Evolutionary conservation across 2,888 invertebrate genomes (phyloP), one percentile per base, ranked within the genome.

Genomic region (Microplitis manilae): DNA sequence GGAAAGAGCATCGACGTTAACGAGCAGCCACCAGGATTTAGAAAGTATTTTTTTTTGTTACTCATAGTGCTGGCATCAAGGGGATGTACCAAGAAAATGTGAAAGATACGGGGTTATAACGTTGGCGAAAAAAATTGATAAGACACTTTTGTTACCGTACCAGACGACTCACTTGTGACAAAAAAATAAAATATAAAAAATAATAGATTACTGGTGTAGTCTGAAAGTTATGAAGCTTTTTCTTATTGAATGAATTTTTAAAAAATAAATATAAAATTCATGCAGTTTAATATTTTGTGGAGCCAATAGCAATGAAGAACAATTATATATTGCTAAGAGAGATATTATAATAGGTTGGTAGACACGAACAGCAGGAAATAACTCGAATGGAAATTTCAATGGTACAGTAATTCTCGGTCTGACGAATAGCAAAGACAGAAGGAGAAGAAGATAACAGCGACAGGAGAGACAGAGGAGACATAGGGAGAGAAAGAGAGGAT

Each of bases 301-400:
- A n/a, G 20, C 41, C 50, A 73, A 73, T 67, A 65, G 50, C 41
- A 15, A 65, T 65, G 13, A 30, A 17, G 65, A 30, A 65, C 65
- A 30, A 65, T 65, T 17, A 65, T 77, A 50, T 68, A 69, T 59
- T 39, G 69, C 20, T 67, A 9, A 38, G 70, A 62, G 38, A 62
- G 62, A 73, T 68, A 69, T 65, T 15, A 76, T 50, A 68, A 72
- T 40, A 9, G 50, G 17, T 17, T 8, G 62, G 5, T 50, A 68
- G 17, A 62, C 62, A 50, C 20, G 69, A 50, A 17, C 39, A 9
- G 61, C n/a, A 6, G 65, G 69, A 59, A 64, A 65, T 78, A 80
- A 80, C 78, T 74, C 71, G 76, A 67, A 79, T 79, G 79, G 76
- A 81, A 81, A 81, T 81, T 80, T 80, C 80, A 76, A 81, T 81